phyloP scores from a whole-genome alignment of 2,113 vertebrate species.

The Egretta garzetta region DNA sequence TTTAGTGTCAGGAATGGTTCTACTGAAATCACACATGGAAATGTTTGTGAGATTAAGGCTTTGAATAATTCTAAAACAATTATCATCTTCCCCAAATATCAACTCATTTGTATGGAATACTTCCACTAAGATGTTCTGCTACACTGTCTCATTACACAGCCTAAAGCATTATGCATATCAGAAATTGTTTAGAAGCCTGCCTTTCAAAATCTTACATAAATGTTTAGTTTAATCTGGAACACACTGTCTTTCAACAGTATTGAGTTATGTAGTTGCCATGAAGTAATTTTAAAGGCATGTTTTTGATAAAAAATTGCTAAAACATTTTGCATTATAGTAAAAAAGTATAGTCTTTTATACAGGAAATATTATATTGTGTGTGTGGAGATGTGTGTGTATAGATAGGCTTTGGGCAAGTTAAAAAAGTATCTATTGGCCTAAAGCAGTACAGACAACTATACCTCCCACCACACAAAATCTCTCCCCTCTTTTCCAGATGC shows the following conservation, averaged over 20 bases:
- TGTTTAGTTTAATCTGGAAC: not conserved
- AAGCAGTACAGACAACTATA: not conserved
- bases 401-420: not conserved
- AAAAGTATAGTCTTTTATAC: not conserved
- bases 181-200: not conserved
- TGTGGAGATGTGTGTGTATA: not conserved
- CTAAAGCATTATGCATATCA: not conserved
- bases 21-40: slow-evolving; percentile 19
- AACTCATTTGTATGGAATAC: not conserved
- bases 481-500: not conserved
- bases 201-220: not conserved
- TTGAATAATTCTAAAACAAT: not conserved
- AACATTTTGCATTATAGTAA: not conserved
- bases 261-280: not conserved
- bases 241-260: not conserved
- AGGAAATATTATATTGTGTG: not conserved
- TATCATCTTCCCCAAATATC: not conserved
- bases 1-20: slow-evolving; percentile 30
- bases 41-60: not conserved
- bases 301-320: not conserved
- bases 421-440: not conserved
- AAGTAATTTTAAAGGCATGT: not conserved
- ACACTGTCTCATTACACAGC: not conserved
- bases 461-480: not conserved
- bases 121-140: not conserved